Percentiles rank a stretch among this genome's conserved stretches.
These are phyloP conservation scores for Nomada fucata DNA, from an alignment of 2,888 invertebrate species.

Conservation along the genomic window DNA sequence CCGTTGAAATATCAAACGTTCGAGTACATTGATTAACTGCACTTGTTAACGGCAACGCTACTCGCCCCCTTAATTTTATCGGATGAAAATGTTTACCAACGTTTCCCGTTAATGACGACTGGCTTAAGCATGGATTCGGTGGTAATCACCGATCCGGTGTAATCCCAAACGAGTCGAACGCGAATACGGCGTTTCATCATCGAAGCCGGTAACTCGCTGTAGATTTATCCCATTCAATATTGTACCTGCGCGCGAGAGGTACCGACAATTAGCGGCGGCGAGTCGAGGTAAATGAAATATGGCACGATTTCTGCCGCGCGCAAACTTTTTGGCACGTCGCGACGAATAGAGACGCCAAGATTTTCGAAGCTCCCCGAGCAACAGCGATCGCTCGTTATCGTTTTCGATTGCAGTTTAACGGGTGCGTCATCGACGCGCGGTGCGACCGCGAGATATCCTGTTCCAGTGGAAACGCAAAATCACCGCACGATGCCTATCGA, in stretches of 20 bases:
- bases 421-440: constrained; percentile 48
- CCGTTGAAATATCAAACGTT: constrained; percentile 1
- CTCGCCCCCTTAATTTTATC: background rate
- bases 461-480: constrained; percentile 44
- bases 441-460: constrained; percentile 43
- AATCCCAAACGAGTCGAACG: background rate
- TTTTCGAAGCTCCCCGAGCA: background rate
- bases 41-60: background rate
- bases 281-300: too few relatives aligned
- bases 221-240: too few relatives aligned
- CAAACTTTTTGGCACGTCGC: too few relatives aligned
- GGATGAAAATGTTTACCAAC: background rate
- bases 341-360: too few relatives aligned
- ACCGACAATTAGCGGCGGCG: too few relatives aligned
- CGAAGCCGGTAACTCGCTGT: too few relatives aligned
- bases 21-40: background rate
- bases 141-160: constrained; percentile 5
- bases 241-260: too few relatives aligned
- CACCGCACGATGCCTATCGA: constrained; percentile 31
- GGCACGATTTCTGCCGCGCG: too few relatives aligned
- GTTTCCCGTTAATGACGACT: background rate
- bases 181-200: too few relatives aligned
- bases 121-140: background rate
- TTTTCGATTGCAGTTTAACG: constrained; percentile 8
- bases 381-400: constrained; percentile 13